Evolutionary conservation across 2,888 invertebrate species (phyloP), one percentile per base, ranked within the genome.

Genomic region (Electrophaes corylata): DNA sequence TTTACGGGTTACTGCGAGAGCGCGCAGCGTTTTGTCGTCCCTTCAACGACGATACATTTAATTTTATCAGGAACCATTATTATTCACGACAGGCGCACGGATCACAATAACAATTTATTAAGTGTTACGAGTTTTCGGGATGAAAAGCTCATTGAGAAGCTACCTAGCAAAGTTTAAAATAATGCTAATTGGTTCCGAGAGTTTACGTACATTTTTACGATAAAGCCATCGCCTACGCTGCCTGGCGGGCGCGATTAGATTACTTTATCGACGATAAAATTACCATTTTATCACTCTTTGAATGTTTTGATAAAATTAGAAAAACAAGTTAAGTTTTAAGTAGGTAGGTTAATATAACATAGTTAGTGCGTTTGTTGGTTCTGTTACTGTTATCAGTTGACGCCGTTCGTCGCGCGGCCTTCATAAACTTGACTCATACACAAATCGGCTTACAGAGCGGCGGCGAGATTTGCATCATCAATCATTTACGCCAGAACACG

Each of bases 371-470:
- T 60, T 57, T 59, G 65, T 65, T 62, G 57, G 62, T 64, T 62
- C 49, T 53, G 53, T 45, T 12, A 49, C 61, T 66, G 78, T 83
- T 86, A 87, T 86, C 86, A 81, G 77, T 70, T 75, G 76, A 70
- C 70, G 72, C 77, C 71, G 79, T 84, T 83, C 83, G 83, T 77
- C 75, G 64, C 60, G 64, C 71, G 83, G 70, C 86, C 84, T 85
- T 84, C 82, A 71, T 63, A 57, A 71, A 71, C 69, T 71, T 75
- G 83, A 86, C 78, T 87, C 86, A 84, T 75, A 73, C 73, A 65
- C 71, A 71, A 66, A 73, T 68, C 69, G 61, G 48, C 54, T 45
- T 63, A 75, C 77, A 76, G 75, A n/a, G n/a, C n/a, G n/a, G n/a
- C n/a, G n/a, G n/a, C n/a, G n/a, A n/a, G n/a, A 75, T 76, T 81